Conservation (phyloP, 2,113 vertebrate species). For the Perca flavescens region DNA sequence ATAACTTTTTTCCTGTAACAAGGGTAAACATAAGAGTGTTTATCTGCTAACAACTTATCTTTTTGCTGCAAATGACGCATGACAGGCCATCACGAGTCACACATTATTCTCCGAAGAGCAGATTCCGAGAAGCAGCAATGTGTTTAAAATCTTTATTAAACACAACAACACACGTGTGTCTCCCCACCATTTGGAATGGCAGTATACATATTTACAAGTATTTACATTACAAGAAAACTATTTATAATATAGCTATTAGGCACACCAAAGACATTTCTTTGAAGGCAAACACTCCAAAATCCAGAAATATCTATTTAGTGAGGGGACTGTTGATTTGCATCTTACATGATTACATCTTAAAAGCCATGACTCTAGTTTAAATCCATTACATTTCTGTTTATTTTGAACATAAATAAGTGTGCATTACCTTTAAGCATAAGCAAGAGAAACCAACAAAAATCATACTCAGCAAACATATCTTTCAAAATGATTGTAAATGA, state of each 20-base stretch:
- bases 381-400: no score
- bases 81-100: not conserved
- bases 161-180: conserved; percentile 48
- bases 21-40: not conserved
- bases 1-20: not conserved
- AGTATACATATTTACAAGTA: conserved; percentile 59
- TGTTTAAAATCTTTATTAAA: conserved; percentile 61
- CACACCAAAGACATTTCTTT: no score
- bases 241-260: no score
- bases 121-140: not conserved
- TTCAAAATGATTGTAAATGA: no score
- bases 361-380: not conserved
- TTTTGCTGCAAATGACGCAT: fast-evolving
- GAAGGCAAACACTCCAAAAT: no score
- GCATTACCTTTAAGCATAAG: no score
- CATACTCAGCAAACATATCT: no score
- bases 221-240: conserved; percentile 43
- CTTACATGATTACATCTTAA: not conserved
- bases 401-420: no score
- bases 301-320: no score
- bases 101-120: not conserved
- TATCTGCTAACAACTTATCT: conserved; percentile 7
- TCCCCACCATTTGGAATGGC: conserved; percentile 12
- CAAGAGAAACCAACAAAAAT: no score
- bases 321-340: no score